Conservation (phyloP, 2,797 vertebrate genomes). For the Anabacerthia variegaticeps region DNA sequence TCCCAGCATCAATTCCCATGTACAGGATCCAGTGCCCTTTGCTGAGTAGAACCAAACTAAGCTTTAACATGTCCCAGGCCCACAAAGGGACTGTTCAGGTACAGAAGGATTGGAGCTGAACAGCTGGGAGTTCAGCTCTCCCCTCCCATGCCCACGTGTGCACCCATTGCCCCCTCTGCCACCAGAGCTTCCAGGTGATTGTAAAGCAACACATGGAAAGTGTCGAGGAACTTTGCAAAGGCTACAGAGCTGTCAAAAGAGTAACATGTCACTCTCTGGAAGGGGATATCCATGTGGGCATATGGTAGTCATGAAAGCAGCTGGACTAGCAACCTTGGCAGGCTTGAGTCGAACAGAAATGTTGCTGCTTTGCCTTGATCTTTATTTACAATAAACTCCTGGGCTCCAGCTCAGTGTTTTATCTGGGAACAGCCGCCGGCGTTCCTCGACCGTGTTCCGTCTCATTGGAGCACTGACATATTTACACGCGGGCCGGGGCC, state of each 20-base stretch:
- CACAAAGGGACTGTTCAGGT: neutral
- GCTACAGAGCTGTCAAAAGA: neutral
- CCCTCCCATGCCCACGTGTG: neutral
- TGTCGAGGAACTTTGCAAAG: neutral
- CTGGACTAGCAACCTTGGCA: slow-evolving; percentile 41
- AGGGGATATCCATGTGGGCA: slow-evolving; percentile 13
- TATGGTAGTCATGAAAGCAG: slow-evolving; percentile 39
- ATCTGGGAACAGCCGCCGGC: slow-evolving; percentile 44
- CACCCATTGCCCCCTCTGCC: neutral
- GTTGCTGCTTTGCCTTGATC: slow-evolving; percentile 65
- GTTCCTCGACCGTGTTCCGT: slow-evolving; percentile 31
- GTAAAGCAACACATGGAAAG: neutral
- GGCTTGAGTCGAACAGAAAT: neutral
- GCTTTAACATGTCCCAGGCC: neutral
- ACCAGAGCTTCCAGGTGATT: neutral
- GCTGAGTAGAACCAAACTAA: slow-evolving; percentile 27
- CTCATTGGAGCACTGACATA: slow-evolving; percentile 71
- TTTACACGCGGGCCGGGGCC: slow-evolving; percentile 37
- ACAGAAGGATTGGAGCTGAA: neutral
- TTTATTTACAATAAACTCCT: slow-evolving; percentile 58
- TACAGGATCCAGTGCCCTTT: slow-evolving; percentile 54
- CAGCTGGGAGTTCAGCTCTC: neutral
- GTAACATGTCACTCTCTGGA: slow-evolving; percentile 1
- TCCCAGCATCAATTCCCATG: neutral
- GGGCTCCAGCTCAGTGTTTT: slow-evolving; percentile 52